Evolutionary conservation across 2,113 vertebrate species (phyloP).

Genomic region (Zootoca vivipara): DNA sequence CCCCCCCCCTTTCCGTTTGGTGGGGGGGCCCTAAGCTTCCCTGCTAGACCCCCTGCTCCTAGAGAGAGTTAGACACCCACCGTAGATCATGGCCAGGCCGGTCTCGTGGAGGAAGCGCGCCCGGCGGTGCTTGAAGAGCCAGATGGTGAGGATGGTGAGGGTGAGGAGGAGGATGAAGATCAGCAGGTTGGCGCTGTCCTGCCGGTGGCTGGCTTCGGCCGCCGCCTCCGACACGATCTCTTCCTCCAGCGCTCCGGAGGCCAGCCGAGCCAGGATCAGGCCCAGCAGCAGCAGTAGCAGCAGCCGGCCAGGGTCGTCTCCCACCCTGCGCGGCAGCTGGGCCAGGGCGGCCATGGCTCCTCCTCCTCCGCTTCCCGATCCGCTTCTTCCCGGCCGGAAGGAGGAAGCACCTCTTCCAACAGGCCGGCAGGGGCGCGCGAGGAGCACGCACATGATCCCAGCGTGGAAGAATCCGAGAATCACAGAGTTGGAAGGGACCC

Average conservation of each 20-base stretch:
- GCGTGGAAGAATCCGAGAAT: too few relatives aligned
- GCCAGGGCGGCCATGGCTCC: slow-evolving; percentile 33
- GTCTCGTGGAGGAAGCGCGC: slow-evolving; percentile 90
- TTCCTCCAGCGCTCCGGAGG: slow-evolving; percentile 81
- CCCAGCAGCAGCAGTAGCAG: slow-evolving; percentile 34
- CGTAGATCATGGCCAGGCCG: slow-evolving; percentile 91
- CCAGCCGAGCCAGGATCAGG: slow-evolving; percentile 46
- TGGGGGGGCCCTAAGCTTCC: too few relatives aligned
- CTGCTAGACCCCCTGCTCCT: too few relatives aligned
- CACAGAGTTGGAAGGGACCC: too few relatives aligned
- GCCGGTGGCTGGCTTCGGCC: slow-evolving; percentile 89
- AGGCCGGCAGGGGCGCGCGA: background rate
- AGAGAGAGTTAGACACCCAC: too few relatives aligned
- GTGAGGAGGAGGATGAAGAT: slow-evolving; percentile 91
- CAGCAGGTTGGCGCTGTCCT: slow-evolving; percentile 90
- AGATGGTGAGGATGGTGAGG: slow-evolving; percentile 87
- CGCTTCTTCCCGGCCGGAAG: background rate
- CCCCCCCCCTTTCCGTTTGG: too few relatives aligned
- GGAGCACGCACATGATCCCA: too few relatives aligned
- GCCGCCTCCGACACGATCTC: slow-evolving; percentile 87
- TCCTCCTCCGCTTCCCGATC: background rate
- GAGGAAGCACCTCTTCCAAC: slow-evolving; percentile 8
- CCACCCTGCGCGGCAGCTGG: rapidly evolving
- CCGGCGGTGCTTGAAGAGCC: slow-evolving; percentile 90
- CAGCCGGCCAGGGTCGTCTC: background rate